Evolutionary conservation across 2,113 vertebrate genomes (phyloP), one percentile per base, ranked within the genome.

Genomic region (Neopipo cinnamomea): DNA sequence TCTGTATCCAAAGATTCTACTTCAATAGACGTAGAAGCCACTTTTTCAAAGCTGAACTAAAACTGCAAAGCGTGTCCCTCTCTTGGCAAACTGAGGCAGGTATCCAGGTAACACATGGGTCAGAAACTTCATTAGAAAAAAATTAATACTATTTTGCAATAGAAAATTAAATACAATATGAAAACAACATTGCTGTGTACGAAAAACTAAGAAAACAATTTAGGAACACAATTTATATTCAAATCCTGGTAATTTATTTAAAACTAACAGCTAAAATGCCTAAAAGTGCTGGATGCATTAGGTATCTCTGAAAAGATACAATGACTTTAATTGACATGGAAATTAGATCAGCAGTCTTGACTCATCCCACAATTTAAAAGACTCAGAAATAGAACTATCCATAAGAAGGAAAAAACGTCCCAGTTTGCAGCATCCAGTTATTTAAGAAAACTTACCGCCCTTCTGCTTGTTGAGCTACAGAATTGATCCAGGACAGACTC

Each of bases 401-500:
- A 11, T 1, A 79, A 27, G n/a, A 28, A 82, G 18, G n/a, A 56
- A 82, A 35, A 58, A 28, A 9, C 0, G 1, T 18, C 24, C 52
- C 91, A 22, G n/a, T 55, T 41, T 37, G 13, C 8, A 88, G 52
- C 13, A 77, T 5, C 6, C 30, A 50, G 33, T 41, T 52, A 70
- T 47, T n/a, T 22, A 12, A 19, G n/a, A 41, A 42, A 93, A 84
- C 98, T 97, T 96, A 99, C 99, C 99, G 98, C 62, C 99, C 99
- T 97, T 99, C 99, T 28, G 99, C 99, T 96, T 99, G 99, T 27
- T 99, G 98, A 50, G 99, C 99, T 12, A 99, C 99, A 1, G 99
- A 99, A 44, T 97, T 98, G 95, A 99, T 98, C 99, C 99, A 99
- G 67, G 98, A 97, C 80, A 99, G 98, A 74, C 98, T 99, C 96